Percentiles rank a stretch among this genome's conserved stretches.
Conservation (phyloP, 1,140 invertebrate genomes). For the Aphelenchoides besseyi region DNA sequence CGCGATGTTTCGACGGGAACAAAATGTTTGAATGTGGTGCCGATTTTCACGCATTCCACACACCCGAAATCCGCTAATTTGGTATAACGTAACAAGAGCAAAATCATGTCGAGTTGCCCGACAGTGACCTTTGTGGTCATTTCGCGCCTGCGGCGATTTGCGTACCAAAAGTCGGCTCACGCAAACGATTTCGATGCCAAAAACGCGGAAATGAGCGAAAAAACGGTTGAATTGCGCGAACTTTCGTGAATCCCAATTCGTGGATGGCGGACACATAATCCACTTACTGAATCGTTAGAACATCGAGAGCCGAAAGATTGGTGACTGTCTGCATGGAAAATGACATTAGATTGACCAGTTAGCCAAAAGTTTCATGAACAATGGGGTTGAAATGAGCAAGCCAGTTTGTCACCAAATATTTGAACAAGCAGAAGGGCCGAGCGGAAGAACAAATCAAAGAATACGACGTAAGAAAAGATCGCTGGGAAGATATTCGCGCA, state of each 20-base stretch:
- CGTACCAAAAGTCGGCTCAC: background rate
- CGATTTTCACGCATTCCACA: conserved; percentile 2
- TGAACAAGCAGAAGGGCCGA: background rate
- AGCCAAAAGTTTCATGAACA: too few relatives aligned
- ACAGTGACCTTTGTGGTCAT: conserved; percentile 2
- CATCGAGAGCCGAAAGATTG: too few relatives aligned
- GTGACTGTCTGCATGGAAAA: too few relatives aligned
- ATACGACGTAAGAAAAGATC: background rate
- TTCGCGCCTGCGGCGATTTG: background rate
- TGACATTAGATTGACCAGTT: too few relatives aligned
- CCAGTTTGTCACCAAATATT: conserved; percentile 6
- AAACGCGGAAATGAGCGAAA: background rate
- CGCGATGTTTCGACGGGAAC: background rate
- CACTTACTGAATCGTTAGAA: too few relatives aligned
- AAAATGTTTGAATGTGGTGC: background rate
- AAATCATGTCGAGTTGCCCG: background rate
- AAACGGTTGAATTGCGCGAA: background rate
- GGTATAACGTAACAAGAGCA: background rate
- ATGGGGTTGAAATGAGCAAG: background rate
- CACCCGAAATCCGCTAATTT: background rate
- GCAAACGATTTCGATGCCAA: background rate
- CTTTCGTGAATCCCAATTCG: background rate
- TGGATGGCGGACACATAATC: too few relatives aligned
- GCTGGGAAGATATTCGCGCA: background rate
- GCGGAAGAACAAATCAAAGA: background rate